A percentile compares a stretch with the other conserved stretches of the same genome.
These are phyloP conservation scores for Microcebus tavaratra DNA, from an alignment of 2,113 vertebrate species.

Conservation along the genomic window DNA sequence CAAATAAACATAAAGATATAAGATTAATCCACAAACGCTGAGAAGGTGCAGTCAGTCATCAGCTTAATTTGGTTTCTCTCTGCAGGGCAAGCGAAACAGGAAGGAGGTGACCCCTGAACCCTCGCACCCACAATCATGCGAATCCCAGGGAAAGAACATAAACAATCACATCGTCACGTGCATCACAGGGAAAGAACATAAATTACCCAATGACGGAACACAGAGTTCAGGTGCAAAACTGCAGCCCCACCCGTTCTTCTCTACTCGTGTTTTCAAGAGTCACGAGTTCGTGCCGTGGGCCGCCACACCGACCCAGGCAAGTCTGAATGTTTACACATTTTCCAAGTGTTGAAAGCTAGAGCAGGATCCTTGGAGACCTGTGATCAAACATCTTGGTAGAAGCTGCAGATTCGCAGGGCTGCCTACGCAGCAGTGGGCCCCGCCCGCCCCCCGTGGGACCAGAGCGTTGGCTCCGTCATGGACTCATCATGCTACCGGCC, in stretches of 20 bases:
- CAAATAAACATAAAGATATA: conserved; percentile 58
- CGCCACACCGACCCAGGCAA: conserved; percentile 26
- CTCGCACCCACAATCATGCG: conserved; percentile 30
- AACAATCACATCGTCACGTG: conserved; percentile 22
- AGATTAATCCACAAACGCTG: conserved; percentile 48
- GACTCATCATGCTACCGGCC: neutral
- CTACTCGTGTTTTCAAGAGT: conserved; percentile 50
- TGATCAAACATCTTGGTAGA: conserved; percentile 51
- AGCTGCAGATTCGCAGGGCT: conserved; percentile 58
- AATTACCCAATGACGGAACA: conserved; percentile 70
- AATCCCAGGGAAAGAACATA: conserved; percentile 44
- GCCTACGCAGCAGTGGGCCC: conserved; percentile 55
- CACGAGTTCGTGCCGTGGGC: neutral
- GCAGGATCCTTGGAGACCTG: conserved; percentile 49
- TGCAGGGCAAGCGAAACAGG: conserved; percentile 46
- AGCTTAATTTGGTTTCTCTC: conserved; percentile 56
- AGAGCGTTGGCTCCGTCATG: conserved; percentile 12
- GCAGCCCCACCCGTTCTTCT: conserved; percentile 52
- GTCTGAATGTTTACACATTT: conserved; percentile 45
- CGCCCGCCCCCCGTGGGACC: neutral
- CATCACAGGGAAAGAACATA: conserved; percentile 64
- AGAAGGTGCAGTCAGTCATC: conserved; percentile 52
- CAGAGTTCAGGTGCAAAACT: conserved; percentile 74
- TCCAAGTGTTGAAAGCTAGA: conserved; percentile 61
- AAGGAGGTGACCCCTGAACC: conserved; percentile 38